phyloP scores from a whole-genome alignment of 2,888 invertebrate species.

The Eupeodes latifasciatus region DNA sequence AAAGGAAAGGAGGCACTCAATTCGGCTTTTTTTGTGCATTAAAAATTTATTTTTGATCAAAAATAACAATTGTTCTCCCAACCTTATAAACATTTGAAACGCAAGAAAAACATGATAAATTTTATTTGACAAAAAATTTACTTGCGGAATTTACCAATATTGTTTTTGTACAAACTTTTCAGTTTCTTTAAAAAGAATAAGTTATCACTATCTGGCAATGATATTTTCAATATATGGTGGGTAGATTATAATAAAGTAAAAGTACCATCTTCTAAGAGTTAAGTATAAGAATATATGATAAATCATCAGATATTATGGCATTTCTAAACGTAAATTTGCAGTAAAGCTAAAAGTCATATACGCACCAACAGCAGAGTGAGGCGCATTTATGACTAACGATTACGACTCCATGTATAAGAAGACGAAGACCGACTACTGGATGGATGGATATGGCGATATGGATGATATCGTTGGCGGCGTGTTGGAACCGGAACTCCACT shows the following conservation, averaged over 20 bases:
- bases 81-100: no score
- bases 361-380: slow-evolving; percentile 42
- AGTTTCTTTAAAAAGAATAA: no score
- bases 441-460: slow-evolving; percentile 46
- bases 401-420: background rate
- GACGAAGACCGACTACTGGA: slow-evolving; percentile 1
- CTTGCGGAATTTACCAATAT: no score
- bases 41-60: no score
- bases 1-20: no score
- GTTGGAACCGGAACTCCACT: slow-evolving; percentile 70
- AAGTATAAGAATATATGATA: slow-evolving; percentile 64
- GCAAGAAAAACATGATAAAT: no score
- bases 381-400: slow-evolving; percentile 66
- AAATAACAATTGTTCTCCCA: no score
- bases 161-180: no score
- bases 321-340: slow-evolving; percentile 53
- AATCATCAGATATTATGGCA: slow-evolving; percentile 69
- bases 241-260: slow-evolving; percentile 10
- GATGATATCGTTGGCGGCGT: slow-evolving; percentile 65
- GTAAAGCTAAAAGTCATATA: slow-evolving; percentile 23
- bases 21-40: no score
- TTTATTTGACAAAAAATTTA: no score
- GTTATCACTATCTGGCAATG: slow-evolving; percentile 8
- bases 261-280: slow-evolving; percentile 62
- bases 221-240: background rate